These are phyloP conservation scores for Fopius arisanus DNA, from an alignment of 1,140 invertebrate species.

Conservation along the genomic window DNA sequence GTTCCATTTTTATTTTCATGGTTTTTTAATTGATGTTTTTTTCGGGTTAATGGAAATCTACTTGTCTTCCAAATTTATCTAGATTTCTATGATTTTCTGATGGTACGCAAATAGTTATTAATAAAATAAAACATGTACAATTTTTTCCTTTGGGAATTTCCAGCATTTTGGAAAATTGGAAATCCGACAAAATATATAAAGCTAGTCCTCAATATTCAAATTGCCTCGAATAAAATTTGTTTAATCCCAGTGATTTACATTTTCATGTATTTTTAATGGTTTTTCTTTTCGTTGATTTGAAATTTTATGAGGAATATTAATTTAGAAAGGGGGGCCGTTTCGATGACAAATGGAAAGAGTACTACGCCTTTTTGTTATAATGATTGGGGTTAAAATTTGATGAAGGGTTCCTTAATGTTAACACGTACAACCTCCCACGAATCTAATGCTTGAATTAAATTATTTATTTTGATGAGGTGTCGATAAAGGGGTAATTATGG, in stretches of 20 bases:
- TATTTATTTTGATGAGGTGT: conserved; percentile 8
- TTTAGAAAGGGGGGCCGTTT: neutral
- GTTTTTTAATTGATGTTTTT: neutral
- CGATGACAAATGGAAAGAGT: neutral
- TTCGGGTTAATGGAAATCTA: neutral
- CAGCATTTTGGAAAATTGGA: too few species aligned
- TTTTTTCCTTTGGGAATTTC: too few species aligned
- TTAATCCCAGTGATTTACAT: neutral
- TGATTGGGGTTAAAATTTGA: neutral
- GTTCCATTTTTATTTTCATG: neutral
- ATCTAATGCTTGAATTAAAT: neutral
- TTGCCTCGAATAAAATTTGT: neutral
- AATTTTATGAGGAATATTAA: neutral
- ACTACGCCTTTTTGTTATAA: neutral
- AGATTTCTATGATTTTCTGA: too few species aligned
- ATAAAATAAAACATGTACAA: too few species aligned
- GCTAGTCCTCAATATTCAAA: neutral
- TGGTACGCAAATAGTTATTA: too few species aligned
- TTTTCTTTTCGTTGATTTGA: neutral
- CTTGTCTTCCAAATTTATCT: too few species aligned
- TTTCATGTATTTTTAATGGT: neutral
- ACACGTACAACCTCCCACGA: neutral
- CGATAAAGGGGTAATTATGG: conserved; percentile 11
- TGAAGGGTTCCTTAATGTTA: neutral
- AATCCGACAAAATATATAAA: too few species aligned